Conservation (phyloP, 2,113 vertebrate genomes). For the Periophthalmus modestus region DNA sequence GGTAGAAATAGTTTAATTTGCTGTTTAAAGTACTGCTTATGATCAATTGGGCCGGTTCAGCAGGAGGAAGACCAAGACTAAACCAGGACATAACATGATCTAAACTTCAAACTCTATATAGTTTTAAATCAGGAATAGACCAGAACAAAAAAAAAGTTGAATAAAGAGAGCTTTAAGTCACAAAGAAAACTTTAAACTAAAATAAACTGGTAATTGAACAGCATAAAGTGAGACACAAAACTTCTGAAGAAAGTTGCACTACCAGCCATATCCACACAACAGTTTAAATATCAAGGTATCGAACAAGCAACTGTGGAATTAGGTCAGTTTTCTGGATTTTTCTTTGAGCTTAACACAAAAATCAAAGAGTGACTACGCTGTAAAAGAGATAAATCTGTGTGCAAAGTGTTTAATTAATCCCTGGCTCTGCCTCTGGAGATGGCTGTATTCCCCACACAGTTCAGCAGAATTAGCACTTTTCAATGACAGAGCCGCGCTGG, state of each 20-base stretch:
- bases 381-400: slow-evolving; percentile 57
- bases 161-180: background rate
- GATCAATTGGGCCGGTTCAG: too few species aligned
- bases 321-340: slow-evolving; percentile 6
- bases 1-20: too few species aligned
- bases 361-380: slow-evolving; percentile 46
- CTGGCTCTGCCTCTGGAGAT: slow-evolving; percentile 61
- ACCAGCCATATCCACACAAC: background rate
- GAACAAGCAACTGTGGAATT: background rate
- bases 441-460: slow-evolving; percentile 69
- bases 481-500: slow-evolving; percentile 67
- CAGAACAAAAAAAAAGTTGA: background rate
- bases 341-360: slow-evolving; percentile 52
- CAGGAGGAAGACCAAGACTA: too few species aligned
- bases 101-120: background rate
- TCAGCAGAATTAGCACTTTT: slow-evolving; percentile 76
- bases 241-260: background rate
- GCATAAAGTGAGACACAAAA: background rate
- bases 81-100: background rate
- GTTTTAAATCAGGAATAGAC: background rate
- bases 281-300: background rate
- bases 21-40: too few species aligned
- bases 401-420: slow-evolving; percentile 71
- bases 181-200: background rate
- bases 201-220: background rate